These are phyloP conservation scores for Porites divaricata DNA, from an alignment of 92 coral and sea anemone genomes.

Conservation along the genomic window DNA sequence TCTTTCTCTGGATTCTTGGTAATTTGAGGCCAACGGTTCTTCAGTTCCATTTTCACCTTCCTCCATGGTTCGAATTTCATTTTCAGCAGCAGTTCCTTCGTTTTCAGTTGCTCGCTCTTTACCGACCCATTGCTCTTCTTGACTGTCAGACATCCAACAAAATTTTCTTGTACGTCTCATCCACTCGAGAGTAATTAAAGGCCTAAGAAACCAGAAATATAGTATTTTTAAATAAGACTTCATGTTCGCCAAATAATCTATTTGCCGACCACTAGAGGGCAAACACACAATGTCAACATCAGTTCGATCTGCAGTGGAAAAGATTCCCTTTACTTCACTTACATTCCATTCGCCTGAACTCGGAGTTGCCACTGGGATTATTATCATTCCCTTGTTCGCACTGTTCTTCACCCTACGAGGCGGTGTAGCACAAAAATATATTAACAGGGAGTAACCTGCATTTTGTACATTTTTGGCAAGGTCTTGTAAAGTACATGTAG, in stretches of 20 bases:
- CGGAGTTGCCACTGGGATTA: no score
- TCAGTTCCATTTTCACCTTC: not conserved
- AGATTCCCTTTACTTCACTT: not conserved
- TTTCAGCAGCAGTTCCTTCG: not conserved
- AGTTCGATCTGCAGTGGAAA: not conserved
- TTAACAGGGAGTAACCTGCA: constrained; percentile 21
- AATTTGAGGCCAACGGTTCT: not conserved
- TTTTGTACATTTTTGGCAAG: constrained; percentile 4
- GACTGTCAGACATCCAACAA: not conserved
- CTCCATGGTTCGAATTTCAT: not conserved
- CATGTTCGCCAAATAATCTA: not conserved
- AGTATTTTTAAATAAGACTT: not conserved
- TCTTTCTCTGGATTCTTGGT: not conserved
- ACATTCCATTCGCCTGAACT: no score
- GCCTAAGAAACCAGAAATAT: not conserved
- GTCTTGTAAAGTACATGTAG: not conserved
- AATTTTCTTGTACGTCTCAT: not conserved
- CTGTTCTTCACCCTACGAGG: no score
- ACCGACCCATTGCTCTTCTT: not conserved
- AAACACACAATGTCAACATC: not conserved
- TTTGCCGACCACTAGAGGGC: not conserved
- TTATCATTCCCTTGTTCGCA: no score
- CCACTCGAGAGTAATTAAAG: not conserved
- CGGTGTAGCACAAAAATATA: not conserved
- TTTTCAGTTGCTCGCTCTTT: not conserved